phyloP scores from a whole-genome alignment of 1,140 invertebrate genomes.

The Drosophila trapezifrons region DNA sequence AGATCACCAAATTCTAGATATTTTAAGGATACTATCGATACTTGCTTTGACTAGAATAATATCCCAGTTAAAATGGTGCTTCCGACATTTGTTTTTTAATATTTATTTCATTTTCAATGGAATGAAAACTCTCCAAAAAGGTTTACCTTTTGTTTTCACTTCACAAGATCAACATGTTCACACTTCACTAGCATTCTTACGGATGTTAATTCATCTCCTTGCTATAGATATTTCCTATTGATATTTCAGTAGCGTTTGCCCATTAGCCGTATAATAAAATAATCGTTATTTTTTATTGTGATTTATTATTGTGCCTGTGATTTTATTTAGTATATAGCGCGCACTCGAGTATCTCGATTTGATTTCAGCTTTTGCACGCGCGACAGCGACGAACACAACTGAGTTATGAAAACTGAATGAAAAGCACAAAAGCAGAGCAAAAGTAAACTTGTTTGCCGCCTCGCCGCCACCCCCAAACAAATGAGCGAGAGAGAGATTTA shows the following conservation, averaged over 20 bases:
- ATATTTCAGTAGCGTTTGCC: constrained; percentile 1
- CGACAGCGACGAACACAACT: constrained; percentile 75
- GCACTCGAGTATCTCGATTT: constrained; percentile 15
- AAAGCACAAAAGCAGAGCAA: constrained; percentile 64
- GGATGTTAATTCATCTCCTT: background rate
- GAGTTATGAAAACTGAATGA: constrained; percentile 73
- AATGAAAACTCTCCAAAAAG: constrained; percentile 1
- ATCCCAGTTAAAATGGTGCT: no score
- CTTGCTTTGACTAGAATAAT: background rate
- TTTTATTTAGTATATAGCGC: constrained; percentile 23
- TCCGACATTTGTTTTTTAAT: background rate
- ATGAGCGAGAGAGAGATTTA: constrained; percentile 23
- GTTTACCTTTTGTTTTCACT: constrained; percentile 12
- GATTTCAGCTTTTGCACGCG: constrained; percentile 72
- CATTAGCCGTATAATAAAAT: constrained; percentile 13
- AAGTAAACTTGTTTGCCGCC: constrained; percentile 58
- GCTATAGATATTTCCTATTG: constrained; percentile 2
- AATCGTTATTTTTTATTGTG: constrained; percentile 11
- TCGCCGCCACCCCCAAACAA: constrained; percentile 22
- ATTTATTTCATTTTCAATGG: background rate
- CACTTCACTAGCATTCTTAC: constrained; percentile 2
- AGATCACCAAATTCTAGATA: background rate
- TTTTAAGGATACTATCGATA: background rate
- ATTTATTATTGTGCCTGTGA: constrained; percentile 26
- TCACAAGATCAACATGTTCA: constrained; percentile 25